These are phyloP conservation scores for Hemiscyllium ocellatum DNA, from an alignment of 2,113 vertebrate genomes.

Conservation along the genomic window DNA sequence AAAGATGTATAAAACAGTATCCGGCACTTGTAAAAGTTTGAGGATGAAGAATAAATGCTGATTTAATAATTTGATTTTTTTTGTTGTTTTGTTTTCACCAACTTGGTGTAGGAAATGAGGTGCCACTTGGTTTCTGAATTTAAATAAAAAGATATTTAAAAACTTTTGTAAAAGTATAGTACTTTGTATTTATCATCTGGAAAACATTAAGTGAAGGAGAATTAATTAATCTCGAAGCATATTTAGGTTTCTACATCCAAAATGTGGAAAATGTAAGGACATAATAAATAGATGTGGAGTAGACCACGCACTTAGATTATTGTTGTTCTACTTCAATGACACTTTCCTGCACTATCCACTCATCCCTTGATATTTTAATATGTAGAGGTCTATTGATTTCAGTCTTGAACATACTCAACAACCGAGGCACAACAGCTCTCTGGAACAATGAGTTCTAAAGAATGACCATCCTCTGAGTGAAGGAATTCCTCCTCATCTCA, in stretches of 20 bases:
- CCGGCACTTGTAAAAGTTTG: not conserved
- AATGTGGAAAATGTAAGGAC: not conserved
- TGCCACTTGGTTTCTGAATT: not conserved
- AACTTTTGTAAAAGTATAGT: not conserved
- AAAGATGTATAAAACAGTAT: constrained; percentile 16
- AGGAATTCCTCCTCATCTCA: too few species aligned
- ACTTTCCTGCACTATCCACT: too few species aligned
- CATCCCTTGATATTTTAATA: too few species aligned
- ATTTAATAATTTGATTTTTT: not conserved
- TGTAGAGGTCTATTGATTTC: too few species aligned
- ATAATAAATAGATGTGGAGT: too few species aligned
- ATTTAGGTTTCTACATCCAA: not conserved
- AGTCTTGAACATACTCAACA: too few species aligned
- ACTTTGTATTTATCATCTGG: not conserved
- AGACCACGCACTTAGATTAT: too few species aligned
- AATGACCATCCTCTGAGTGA: too few species aligned
- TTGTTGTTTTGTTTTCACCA: constrained; percentile 24
- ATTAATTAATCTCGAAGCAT: not conserved
- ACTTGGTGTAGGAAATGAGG: not conserved
- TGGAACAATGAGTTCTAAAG: too few species aligned
- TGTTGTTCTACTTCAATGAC: too few species aligned
- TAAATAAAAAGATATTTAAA: constrained; percentile 13
- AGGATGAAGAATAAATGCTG: constrained; percentile 32
- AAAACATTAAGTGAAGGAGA: too few species aligned
- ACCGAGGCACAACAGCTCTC: too few species aligned